These are phyloP conservation scores for Poeciliopsis infans DNA, from an alignment of 2,797 vertebrate species.

Conservation along the genomic window DNA sequence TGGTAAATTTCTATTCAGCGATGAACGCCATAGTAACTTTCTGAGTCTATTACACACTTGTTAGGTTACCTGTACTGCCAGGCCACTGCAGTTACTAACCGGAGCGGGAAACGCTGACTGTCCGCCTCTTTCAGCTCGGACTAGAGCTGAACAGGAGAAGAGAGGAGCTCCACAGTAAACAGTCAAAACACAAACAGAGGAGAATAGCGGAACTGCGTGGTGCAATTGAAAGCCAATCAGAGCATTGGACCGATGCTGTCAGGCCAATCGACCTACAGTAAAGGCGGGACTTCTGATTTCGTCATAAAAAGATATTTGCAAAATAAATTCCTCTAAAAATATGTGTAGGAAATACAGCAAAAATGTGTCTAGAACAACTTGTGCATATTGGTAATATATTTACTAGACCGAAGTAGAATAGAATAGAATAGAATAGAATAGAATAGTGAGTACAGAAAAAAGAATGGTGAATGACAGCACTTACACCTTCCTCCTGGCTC, in stretches of 20 bases:
- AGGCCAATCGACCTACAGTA: slow-evolving; percentile 37
- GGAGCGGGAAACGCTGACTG: neutral
- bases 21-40: neutral
- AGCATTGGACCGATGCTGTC: neutral
- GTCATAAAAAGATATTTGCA: neutral
- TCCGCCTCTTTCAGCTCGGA: neutral
- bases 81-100: slow-evolving; percentile 49
- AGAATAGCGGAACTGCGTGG: slow-evolving; percentile 46
- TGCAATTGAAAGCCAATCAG: slow-evolving; percentile 64
- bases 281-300: slow-evolving; percentile 41
- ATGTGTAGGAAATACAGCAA: neutral
- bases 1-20: slow-evolving; percentile 18
- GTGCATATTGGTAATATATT: neutral
- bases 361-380: neutral
- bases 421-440: neutral
- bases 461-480: too few species aligned
- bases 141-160: slow-evolving; percentile 27
- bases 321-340: neutral
- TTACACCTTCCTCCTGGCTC: too few species aligned
- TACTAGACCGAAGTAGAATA: neutral
- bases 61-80: neutral
- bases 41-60: neutral
- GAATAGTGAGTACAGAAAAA: neutral
- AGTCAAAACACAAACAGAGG: slow-evolving; percentile 72
- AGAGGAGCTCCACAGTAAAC: slow-evolving; percentile 32